A percentile compares a stretch with the other conserved stretches of the same genome.
Conservation (phyloP, 1,140 invertebrate genomes). For the Asbolus verrucosus region DNA sequence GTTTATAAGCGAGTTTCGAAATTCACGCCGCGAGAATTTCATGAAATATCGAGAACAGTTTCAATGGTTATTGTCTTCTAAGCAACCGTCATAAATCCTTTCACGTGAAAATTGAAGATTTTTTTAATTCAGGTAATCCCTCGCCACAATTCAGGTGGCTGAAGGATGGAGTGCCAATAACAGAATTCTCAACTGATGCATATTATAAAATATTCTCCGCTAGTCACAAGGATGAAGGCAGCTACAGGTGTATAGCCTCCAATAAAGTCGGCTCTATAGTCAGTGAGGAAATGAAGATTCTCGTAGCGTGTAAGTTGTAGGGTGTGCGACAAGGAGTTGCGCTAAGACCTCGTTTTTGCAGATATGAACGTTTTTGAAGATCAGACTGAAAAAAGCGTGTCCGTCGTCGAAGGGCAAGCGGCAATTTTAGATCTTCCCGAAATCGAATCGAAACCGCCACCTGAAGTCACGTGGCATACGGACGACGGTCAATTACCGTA, state of each 20-base stretch:
- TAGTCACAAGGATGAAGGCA: slow-evolving; percentile 82
- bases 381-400: slow-evolving; percentile 73
- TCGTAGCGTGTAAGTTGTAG: slow-evolving; percentile 94
- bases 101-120: not conserved
- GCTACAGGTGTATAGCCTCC: slow-evolving; percentile 90
- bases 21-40: not conserved
- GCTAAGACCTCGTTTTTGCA: too few species aligned
- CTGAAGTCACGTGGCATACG: slow-evolving; percentile 87
- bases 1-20: not conserved
- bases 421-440: slow-evolving; percentile 84
- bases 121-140: slow-evolving; percentile 78
- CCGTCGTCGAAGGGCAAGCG: slow-evolving; percentile 81
- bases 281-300: slow-evolving; percentile 87
- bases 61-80: slow-evolving; percentile 2
- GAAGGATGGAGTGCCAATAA: slow-evolving; percentile 82
- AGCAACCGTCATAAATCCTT: not conserved
- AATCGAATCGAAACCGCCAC: slow-evolving; percentile 85
- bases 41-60: slow-evolving; percentile 1
- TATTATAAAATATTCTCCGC: slow-evolving; percentile 87
- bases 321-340: too few species aligned
- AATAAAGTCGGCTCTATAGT: slow-evolving; percentile 92
- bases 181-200: slow-evolving; percentile 79
- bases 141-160: slow-evolving; percentile 91
- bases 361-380: slow-evolving; percentile 88
- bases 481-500: slow-evolving; percentile 78